Evolutionary conservation across 2,888 invertebrate species (phyloP), one percentile per base, ranked within the genome.

Genomic region (Artemia sinica): DNA sequence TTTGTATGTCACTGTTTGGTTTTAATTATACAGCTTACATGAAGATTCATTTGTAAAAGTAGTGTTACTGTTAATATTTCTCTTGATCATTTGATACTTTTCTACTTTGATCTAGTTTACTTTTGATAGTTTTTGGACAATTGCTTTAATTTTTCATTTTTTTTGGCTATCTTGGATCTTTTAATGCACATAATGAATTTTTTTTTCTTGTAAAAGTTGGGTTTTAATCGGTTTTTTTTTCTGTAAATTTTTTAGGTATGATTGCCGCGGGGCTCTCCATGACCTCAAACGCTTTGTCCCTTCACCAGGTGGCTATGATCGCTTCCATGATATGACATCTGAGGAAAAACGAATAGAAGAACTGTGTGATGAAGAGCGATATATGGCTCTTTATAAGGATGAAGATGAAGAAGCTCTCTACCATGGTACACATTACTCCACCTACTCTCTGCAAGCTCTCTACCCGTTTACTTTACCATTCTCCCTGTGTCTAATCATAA

Each of bases 331-430:
- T 75, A 81, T 88, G 69, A 85, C 85, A 66, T 84, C 84, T 73
- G 85, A 85, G 66, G 89, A 91, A 77, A 82, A 83, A 73, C 85
- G 86, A 71, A 85, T 94, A 73, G 97, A 98, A 79, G 86, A 88
- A 75, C 81, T 91, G 69, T 95, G 95, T 79, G 95, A 98, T 77
- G 90, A 92, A 77, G 97, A 98, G 81, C 83, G 97, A 66, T 98
- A 94, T 80, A 82, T 88, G 71, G 92, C 91, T 28, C 82, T 97
- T 67, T 86, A 88, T 76, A 87, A 86, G 70, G 90, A 92, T 78
- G 88, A 93, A 75, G 87, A 87, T 77, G 91, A 93, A 76, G 89
- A 91, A 76, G 85, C 86, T 72, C 83, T 91, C 81, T 91, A 91
- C 78, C 90, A 92, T 85, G 93, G 94, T 91, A 79, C 77, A 75